A percentile compares a stretch with the other conserved stretches of the same genome.
Conservation (phyloP, 2,113 vertebrate species). For the Catharus bicknelli region DNA sequence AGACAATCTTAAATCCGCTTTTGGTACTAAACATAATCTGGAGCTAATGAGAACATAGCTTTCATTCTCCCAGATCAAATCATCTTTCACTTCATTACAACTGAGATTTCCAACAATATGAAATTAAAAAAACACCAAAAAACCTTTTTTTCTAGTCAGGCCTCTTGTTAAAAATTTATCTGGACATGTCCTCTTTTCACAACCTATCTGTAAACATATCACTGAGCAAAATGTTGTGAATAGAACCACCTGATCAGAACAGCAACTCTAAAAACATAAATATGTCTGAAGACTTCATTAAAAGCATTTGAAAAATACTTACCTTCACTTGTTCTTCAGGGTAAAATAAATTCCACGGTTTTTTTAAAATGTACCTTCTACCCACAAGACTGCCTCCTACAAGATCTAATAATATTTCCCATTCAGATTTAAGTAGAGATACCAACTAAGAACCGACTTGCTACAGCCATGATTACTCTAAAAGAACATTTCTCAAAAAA, state of each 20-base stretch:
- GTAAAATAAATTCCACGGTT: not conserved
- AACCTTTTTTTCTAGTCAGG: not conserved
- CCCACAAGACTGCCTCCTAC: not conserved
- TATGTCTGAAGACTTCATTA: not conserved
- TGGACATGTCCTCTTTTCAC: not conserved
- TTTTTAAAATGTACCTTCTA: not conserved
- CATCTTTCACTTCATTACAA: conserved; percentile 35
- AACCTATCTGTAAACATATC: not conserved
- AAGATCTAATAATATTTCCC: not conserved
- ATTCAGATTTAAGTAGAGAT: not conserved
- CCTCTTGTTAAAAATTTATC: not conserved
- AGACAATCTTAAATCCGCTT: conserved; percentile 10
- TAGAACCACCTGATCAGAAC: not conserved
- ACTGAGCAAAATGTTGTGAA: not conserved
- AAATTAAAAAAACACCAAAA: not conserved
- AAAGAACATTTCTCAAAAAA: not conserved
- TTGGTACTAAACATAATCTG: not conserved
- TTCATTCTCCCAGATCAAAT: conserved; percentile 49
- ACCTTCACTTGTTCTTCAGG: not conserved
- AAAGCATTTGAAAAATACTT: not conserved
- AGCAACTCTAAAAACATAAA: not conserved
- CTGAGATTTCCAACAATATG: conserved; percentile 20
- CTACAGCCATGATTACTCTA: not conserved
- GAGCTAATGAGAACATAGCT: not conserved
- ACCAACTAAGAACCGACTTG: not conserved